Percentiles rank a stretch among this genome's conserved stretches.
Evolutionary conservation across 2,797 vertebrate species (phyloP).

Genomic region (Aulostomus chinensis): DNA sequence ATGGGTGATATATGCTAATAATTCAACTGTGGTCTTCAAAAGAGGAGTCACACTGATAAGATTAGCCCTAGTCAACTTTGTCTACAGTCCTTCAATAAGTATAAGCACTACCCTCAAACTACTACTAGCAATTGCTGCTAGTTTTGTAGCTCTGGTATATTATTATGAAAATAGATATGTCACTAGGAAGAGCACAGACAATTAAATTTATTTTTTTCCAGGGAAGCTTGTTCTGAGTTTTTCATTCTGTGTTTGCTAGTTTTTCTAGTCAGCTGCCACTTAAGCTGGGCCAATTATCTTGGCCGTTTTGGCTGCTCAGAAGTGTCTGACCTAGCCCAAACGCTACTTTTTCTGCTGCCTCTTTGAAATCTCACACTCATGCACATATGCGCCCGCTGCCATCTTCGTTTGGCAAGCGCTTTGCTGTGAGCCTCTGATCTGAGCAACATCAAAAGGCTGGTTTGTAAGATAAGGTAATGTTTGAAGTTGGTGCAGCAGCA

Average conservation of each 20-base stretch:
- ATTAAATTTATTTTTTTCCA: conserved; percentile 68
- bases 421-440: conserved; percentile 89
- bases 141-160: conserved; percentile 27
- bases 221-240: conserved; percentile 54
- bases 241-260: conserved; percentile 58
- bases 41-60: conserved; percentile 49
- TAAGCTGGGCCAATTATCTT: conserved; percentile 90
- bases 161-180: conserved; percentile 40
- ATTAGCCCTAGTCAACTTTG: conserved; percentile 54
- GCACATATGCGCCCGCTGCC: conserved; percentile 80
- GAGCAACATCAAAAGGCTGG: conserved; percentile 92
- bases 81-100: conserved; percentile 29
- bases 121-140: conserved; percentile 8
- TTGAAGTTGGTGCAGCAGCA: conserved; percentile 91
- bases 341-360: conserved; percentile 83
- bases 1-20: conserved; percentile 66
- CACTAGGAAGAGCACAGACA: conserved; percentile 46
- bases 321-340: conserved; percentile 89
- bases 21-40: conserved; percentile 53
- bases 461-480: conserved; percentile 97
- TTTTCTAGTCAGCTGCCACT: conserved; percentile 86
- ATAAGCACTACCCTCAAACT: conserved; percentile 6
- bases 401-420: conserved; percentile 88
- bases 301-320: conserved; percentile 84
- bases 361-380: conserved; percentile 89